Percentiles rank a stretch among this genome's conserved stretches.
Evolutionary conservation across 2,888 invertebrate species (phyloP).

Genomic region (Ligdia adustata): DNA sequence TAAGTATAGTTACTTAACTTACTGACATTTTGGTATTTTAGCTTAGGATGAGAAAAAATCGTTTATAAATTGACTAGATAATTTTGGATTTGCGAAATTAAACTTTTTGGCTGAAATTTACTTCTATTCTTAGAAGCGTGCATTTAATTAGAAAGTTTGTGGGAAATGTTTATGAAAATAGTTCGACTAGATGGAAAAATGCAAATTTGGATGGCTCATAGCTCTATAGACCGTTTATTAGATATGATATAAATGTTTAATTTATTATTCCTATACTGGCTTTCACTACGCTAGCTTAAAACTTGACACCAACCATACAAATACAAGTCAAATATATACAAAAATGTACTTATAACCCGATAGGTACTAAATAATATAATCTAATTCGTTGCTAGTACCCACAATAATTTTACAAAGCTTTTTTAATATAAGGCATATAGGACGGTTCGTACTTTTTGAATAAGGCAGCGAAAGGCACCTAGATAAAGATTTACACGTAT

Average conservation of each 20-base stretch:
- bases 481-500: constrained; percentile 34
- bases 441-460: constrained; percentile 70
- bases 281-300: constrained; percentile 27
- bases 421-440: constrained; percentile 64
- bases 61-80: constrained; percentile 77
- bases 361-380: constrained; percentile 67
- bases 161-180: constrained; percentile 45
- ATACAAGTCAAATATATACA: constrained; percentile 45
- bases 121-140: constrained; percentile 53
- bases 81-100: constrained; percentile 73
- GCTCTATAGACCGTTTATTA: constrained; percentile 28
- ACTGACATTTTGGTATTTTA: constrained; percentile 71
- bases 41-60: constrained; percentile 63
- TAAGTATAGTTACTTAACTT: constrained; percentile 33
- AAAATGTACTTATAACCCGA: constrained; percentile 70
- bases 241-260: constrained; percentile 26
- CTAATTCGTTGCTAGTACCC: constrained; percentile 69
- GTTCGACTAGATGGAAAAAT: constrained; percentile 55
- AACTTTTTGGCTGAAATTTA: constrained; percentile 62
- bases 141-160: constrained; percentile 28
- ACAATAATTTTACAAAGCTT: constrained; percentile 48
- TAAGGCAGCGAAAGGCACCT: constrained; percentile 78
- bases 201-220: constrained; percentile 45
- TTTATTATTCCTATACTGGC: constrained; percentile 21
- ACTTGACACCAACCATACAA: constrained; percentile 38